Base-by-base conservation (phyloP, 2,888 invertebrate genomes). In the Iselma pallidipennis region DNA sequence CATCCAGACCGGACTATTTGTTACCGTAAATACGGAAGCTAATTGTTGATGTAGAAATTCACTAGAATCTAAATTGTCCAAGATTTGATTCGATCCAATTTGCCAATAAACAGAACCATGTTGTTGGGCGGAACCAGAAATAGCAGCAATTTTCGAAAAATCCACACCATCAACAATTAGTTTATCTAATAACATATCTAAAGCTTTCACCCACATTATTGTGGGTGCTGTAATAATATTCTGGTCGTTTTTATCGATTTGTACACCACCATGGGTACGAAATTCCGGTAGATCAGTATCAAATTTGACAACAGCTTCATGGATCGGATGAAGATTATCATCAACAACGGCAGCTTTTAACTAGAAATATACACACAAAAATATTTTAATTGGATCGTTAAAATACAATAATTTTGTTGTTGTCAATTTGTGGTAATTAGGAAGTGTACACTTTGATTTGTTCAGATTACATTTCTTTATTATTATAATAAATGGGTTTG, bases 41-140 rank as follows among this genome's bases (percentile, higher is more conserved):
- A 98, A 82, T 82, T 97, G 95, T 21, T 91, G 88, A 82, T 94
- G 92, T 7, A 97, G 81, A 80, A 93, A 92, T 74, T 89, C 88
- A 7, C 88, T 87, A 0, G 93, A 83, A 55, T 92, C 86, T 25
- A 97, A 82, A 49, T 82, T 86, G 56, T 82, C 78, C 16, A 98
- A 82, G 0, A 85, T 85, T 12, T 85, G 73, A 57, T 88, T 85
- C 0, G 93, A 89, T 12, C 92, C 92, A 65, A 85, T 88, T 50
- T 89, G 88, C 98, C 98, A 98, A 83, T 94, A 98, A 0, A 98
- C 92, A 48, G 96, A 96, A 0, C 98, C 98, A 81, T 98, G 98
- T 92, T 98, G 98, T 93, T 98, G 97, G 2, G 92, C 97, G 65
- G 94, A 91, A 0, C 97, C 98, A 12, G 95, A 95, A 59, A 98